A percentile compares a stretch with the other conserved stretches of the same genome.
These are phyloP conservation scores for Genyomyrus donnyi DNA, from an alignment of 2,113 vertebrate species.

Conservation along the genomic window DNA sequence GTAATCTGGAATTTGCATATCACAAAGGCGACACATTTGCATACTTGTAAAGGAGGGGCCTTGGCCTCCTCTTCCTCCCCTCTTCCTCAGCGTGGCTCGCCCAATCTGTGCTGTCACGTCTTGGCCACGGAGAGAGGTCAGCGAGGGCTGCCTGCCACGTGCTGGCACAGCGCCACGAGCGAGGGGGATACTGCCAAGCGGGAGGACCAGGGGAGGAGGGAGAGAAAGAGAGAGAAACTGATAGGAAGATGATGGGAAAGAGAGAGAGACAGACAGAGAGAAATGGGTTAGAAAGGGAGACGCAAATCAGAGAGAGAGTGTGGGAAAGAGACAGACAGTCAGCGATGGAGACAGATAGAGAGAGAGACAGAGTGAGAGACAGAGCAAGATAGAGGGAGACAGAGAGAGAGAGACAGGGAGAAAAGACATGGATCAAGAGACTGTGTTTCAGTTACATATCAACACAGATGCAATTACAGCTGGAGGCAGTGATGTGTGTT, in stretches of 20 bases:
- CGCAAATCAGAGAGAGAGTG: background rate
- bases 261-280: background rate
- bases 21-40: conserved; percentile 19
- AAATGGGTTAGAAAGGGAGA: background rate
- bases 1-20: conserved; percentile 25
- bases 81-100: background rate
- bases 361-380: background rate
- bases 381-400: background rate
- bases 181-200: background rate
- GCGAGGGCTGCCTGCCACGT: background rate
- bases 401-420: background rate
- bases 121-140: background rate
- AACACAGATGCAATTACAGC: background rate
- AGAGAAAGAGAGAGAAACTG: background rate
- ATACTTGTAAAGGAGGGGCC: conserved; percentile 16
- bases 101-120: background rate
- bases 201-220: background rate
- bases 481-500: background rate
- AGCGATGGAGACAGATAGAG: background rate
- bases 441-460: background rate
- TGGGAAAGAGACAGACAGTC: background rate
- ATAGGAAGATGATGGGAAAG: background rate
- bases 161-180: background rate
- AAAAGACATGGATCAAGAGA: background rate
- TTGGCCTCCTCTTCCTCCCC: background rate